Percentiles rank a stretch among this genome's conserved stretches.
Conservation (phyloP, 2,113 vertebrate species). For the Hoplias malabaricus region DNA sequence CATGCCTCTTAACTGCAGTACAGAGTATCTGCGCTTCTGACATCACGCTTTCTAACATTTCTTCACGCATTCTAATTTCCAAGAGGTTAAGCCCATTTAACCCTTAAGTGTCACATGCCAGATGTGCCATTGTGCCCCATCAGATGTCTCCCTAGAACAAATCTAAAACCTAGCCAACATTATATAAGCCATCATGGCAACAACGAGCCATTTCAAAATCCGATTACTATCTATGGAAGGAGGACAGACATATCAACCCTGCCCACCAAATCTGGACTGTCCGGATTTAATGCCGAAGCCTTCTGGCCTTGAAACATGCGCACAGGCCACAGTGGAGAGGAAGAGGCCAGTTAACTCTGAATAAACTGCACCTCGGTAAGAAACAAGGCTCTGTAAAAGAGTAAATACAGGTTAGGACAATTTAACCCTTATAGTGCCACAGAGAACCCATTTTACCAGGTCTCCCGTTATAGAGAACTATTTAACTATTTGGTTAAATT, state of each 20-base stretch:
- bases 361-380: neutral
- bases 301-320: neutral
- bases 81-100: neutral
- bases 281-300: constrained; percentile 4
- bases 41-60: neutral
- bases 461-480: too few species aligned
- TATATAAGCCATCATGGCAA: constrained; percentile 30
- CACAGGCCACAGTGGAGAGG: neutral
- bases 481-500: too few species aligned
- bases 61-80: neutral
- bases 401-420: too few species aligned
- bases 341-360: neutral
- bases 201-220: constrained; percentile 40
- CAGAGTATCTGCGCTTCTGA: neutral
- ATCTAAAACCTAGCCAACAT: neutral
- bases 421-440: too few species aligned
- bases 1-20: neutral
- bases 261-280: constrained; percentile 3
- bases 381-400: too few species aligned
- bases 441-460: too few species aligned
- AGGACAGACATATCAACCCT: constrained; percentile 7
- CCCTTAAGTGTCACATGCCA: neutral
- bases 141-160: neutral
- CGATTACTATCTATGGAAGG: constrained; percentile 15
- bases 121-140: neutral